Conservation (phyloP, 2,797 vertebrate genomes). For the Crax fasciolata region DNA sequence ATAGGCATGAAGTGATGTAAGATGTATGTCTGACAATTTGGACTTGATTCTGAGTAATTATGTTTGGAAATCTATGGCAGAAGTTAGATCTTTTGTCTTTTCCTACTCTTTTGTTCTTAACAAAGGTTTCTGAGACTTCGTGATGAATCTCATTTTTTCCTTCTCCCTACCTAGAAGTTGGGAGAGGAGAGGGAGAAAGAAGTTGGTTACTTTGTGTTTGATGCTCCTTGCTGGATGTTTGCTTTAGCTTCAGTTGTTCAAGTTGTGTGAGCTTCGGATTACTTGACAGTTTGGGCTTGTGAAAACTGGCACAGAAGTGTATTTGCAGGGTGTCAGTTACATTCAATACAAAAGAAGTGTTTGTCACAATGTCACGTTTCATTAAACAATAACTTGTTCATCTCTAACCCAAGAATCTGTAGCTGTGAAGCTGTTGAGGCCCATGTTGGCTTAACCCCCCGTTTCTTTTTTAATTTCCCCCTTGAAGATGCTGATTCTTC, state of each 20-base stretch:
- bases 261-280: not conserved
- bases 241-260: not conserved
- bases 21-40: not conserved
- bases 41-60: rapidly evolving
- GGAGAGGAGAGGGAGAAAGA: rapidly evolving
- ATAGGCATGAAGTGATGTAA: not conserved
- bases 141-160: not conserved
- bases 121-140: not conserved
- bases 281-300: not conserved
- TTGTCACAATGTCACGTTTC: not conserved
- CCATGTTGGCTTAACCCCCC: not conserved
- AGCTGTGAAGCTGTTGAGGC: not conserved
- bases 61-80: not conserved
- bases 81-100: not conserved
- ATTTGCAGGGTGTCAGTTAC: not conserved
- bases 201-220: not conserved
- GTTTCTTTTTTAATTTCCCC: not conserved
- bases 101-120: not conserved
- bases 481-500: not conserved
- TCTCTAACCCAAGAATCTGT: not conserved
- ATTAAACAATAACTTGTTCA: not conserved
- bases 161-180: not conserved
- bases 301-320: not conserved
- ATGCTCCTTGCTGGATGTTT: not conserved
- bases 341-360: not conserved